Evolutionary conservation across 2,797 vertebrate genomes (phyloP), one percentile per base, ranked within the genome.

Genomic region (Peromyscus eremicus): DNA sequence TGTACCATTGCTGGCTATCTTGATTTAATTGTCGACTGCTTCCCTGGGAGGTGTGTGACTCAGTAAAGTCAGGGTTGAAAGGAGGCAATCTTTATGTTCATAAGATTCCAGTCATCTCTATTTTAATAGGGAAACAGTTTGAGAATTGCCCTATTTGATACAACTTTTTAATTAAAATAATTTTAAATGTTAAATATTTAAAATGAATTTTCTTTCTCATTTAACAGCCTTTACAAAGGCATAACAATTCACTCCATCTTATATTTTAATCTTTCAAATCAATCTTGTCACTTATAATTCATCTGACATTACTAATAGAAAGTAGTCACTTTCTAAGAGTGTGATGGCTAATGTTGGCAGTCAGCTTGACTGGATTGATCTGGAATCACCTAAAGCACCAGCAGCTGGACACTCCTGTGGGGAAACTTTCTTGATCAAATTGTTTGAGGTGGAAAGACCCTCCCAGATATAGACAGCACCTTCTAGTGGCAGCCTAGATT

Each of bases 261-360:
- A 91, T 52, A 88, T 57, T 89, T 92, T 86, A 89, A 77, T 71
- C 25, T 14, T 94, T 66, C 62, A 46, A 92, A 82, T 73, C 3
- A 92, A 70, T n/a, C 16, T 73, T 96, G 49, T 13, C 62, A 89
- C 43, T 96, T 93, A 55, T 83, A 97, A 95, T 88, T 94, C 11
- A 79, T 40, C 83, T 27, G 52, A 75, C 92, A 83, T 92, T 91
- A 94, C 91, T 75, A 86, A 64, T 73, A 92, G 81, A 95, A 91
- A 92, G 75, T 57, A 80, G 85, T 96, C 52, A 21, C 57, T 94
- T 82, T 77, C 91, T n/a, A 79, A 49, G 57, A 92, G 13, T 57
- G 25, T 73, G 49, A 57, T 57, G n/a, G 49, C 49, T 57, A 40
- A 40, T 40, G 10, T 6, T 43, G 85, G 25, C 25, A 32, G 5